These are phyloP conservation scores for Eristalis pertinax DNA, from an alignment of 2,888 invertebrate species.

Conservation along the genomic window DNA sequence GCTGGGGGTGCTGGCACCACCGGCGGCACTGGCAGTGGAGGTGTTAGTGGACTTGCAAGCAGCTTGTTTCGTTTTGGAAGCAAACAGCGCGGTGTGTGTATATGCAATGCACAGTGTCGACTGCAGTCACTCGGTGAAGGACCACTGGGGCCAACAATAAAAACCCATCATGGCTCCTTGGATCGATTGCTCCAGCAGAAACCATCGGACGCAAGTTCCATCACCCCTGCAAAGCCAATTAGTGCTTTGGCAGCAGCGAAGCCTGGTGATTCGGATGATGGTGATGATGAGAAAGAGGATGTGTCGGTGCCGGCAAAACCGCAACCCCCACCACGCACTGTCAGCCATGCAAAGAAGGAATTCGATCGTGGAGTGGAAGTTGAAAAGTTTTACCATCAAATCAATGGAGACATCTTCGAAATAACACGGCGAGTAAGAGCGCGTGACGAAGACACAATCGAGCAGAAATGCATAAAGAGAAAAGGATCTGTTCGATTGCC, in stretches of 20 bases:
- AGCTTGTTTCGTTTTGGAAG: constrained; percentile 81
- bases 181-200: constrained; percentile 79
- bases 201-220: constrained; percentile 37
- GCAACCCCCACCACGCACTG: constrained; percentile 73
- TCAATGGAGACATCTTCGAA: constrained; percentile 81
- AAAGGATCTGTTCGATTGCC: constrained; percentile 77
- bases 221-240: constrained; percentile 75
- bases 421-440: constrained; percentile 80
- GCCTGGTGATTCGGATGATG: constrained; percentile 74
- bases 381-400: constrained; percentile 81
- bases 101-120: constrained; percentile 80
- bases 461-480: constrained; percentile 79
- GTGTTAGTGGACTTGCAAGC: constrained; percentile 79
- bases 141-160: constrained; percentile 77
- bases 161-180: constrained; percentile 80
- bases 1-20: constrained; percentile 77
- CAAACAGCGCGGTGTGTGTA: constrained; percentile 80
- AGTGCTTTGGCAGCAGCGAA: constrained; percentile 76
- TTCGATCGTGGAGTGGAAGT: constrained; percentile 81
- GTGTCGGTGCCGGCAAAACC: constrained; percentile 46
- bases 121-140: constrained; percentile 78
- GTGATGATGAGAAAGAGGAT: constrained; percentile 75
- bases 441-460: constrained; percentile 80
- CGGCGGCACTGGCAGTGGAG: constrained; percentile 77
- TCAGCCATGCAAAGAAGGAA: constrained; percentile 76